Evolutionary conservation across 2,113 vertebrate genomes (phyloP).

Genomic region (Petrocephalus microphthalmus): DNA sequence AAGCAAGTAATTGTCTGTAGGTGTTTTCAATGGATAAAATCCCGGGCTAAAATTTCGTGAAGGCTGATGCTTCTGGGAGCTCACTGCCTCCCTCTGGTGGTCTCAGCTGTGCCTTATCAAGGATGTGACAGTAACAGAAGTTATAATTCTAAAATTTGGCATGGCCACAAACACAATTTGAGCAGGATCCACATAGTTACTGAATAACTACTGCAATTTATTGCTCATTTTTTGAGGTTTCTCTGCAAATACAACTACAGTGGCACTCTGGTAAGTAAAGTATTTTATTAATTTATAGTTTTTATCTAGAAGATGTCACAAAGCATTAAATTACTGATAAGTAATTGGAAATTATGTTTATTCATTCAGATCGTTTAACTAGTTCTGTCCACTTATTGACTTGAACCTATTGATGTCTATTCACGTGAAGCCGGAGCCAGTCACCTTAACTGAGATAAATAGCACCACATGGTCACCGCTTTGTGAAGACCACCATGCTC

Average conservation of each 20-base stretch:
- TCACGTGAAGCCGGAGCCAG: neutral
- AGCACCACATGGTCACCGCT: neutral
- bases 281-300: neutral
- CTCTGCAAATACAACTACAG: neutral
- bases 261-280: neutral
- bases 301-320: neutral
- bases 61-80: neutral
- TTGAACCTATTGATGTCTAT: neutral
- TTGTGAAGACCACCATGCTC: neutral
- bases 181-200: neutral
- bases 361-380: neutral
- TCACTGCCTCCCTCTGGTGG: neutral
- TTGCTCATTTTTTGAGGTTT: neutral
- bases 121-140: neutral
- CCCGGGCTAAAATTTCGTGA: neutral
- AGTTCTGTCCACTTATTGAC: neutral
- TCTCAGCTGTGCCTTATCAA: neutral
- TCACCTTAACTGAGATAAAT: neutral
- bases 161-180: neutral
- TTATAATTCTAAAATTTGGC: neutral
- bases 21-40: neutral
- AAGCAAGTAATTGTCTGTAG: neutral
- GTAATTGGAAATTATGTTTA: neutral
- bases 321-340: neutral
- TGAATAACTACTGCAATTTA: neutral